A percentile compares a stretch with the other conserved stretches of the same genome.
These are phyloP conservation scores for Glossophaga mutica DNA, from an alignment of 2,797 vertebrate genomes.

Conservation along the genomic window DNA sequence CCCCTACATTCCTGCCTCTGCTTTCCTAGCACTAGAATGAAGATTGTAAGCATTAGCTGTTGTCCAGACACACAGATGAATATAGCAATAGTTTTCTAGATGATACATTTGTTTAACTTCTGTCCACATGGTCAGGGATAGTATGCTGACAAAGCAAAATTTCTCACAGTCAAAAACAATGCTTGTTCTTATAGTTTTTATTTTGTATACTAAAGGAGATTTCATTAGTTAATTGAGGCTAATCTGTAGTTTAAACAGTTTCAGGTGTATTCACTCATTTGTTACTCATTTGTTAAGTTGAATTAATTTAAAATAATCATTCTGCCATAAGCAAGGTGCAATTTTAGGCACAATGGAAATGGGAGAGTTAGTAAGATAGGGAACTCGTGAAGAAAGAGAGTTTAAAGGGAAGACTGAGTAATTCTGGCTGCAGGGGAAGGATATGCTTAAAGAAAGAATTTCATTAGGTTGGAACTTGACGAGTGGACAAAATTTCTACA, in stretches of 20 bases:
- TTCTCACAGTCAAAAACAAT: neutral
- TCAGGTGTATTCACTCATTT: neutral
- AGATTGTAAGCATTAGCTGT: neutral
- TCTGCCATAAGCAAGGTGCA: neutral
- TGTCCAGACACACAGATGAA: neutral
- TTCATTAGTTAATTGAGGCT: neutral
- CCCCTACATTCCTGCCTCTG: neutral
- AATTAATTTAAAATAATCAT: conserved; percentile 6
- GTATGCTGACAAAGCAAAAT: neutral
- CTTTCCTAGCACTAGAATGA: neutral
- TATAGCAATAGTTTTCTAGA: neutral
- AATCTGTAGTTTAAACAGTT: neutral
- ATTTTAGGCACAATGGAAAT: neutral
- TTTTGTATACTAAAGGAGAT: neutral
- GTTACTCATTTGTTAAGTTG: neutral
- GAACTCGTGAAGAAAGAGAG: neutral
- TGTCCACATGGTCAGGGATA: neutral
- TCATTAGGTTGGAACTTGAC: neutral
- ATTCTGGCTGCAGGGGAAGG: neutral
- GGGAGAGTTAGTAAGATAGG: neutral
- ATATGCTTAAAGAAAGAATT: neutral
- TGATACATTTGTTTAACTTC: neutral
- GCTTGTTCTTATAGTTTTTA: neutral
- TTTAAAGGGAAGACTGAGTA: neutral
- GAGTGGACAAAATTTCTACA: neutral